phyloP scores from a whole-genome alignment of 2,797 vertebrate genomes.

The Neostethus bicornis region DNA sequence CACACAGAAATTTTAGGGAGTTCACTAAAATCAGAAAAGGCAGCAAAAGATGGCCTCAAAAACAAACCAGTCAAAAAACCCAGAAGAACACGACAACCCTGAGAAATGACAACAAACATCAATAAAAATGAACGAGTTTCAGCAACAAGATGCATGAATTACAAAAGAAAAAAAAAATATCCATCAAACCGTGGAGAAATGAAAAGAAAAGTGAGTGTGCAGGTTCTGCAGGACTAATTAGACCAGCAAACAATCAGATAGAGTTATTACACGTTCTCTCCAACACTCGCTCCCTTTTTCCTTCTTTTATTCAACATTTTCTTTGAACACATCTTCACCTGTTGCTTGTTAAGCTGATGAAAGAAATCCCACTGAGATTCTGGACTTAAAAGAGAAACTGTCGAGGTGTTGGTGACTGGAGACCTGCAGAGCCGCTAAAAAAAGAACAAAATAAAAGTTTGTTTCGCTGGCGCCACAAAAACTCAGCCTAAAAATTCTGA shows the following conservation, averaged over 20 bases:
- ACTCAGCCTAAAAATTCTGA: too few species aligned
- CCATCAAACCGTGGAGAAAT: slow-evolving; percentile 42
- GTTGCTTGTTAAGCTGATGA: slow-evolving; percentile 20
- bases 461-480: not conserved
- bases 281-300: not conserved
- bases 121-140: slow-evolving; percentile 32
- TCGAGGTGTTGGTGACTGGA: not conserved
- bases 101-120: slow-evolving; percentile 28
- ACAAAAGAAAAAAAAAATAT: slow-evolving; percentile 27
- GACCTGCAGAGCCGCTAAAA: not conserved
- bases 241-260: slow-evolving; percentile 55
- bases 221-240: slow-evolving; percentile 43
- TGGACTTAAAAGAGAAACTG: not conserved
- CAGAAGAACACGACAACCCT: slow-evolving; percentile 17
- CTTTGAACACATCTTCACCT: slow-evolving; percentile 15
- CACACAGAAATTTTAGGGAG: not conserved
- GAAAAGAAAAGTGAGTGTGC: slow-evolving; percentile 9
- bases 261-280: slow-evolving; percentile 2
- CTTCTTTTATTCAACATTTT: not conserved
- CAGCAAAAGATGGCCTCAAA: slow-evolving; percentile 10
- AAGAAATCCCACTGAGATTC: not conserved
- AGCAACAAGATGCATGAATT: slow-evolving; percentile 33
- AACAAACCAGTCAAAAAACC: slow-evolving; percentile 35
- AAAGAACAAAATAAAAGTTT: not conserved
- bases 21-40: slow-evolving; percentile 2